Base-by-base conservation (phyloP, 2,797 vertebrate genomes). In the Microctenopoma lineatum region DNA sequence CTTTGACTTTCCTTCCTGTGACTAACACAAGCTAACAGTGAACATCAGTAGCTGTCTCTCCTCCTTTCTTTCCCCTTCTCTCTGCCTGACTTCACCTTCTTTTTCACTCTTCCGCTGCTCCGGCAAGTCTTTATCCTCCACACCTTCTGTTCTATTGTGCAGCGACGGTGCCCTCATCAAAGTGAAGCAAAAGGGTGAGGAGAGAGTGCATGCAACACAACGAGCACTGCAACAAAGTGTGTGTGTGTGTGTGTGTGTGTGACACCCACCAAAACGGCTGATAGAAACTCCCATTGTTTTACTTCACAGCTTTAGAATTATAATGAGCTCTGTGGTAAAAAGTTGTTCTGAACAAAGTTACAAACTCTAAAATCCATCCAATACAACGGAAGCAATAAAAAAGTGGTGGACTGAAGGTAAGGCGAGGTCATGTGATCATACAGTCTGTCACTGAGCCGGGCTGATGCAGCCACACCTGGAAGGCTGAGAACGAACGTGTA, bases 71-170 rank as follows among this genome's bases (percentile, higher is more conserved):
- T 39, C n/a, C 10, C 60, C 42, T 29, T 59, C 34, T 64, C 61
- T 51, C 21, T 15, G 25, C 42, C 73, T 83, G 59, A 25, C 42
- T 68, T 68, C 51, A 69, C 46, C 38, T 60, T 63, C 45, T 50
- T 68, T 79, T 62, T 61, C 34, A 62, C 60, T 54, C 41, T 53
- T 32, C 65, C 72, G 41, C 44, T 29, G 25, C 47, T 70, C 36
- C 72, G 76, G 68, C 74, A 73, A 84, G 80, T 73, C 85, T 76
- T 88, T 85, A 88, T 90, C 84, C 86, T 84, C 67, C 46, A 51
- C 64, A 45, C 83, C 76, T 83, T 80, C 82, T 83, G 84, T 76
- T 88, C 80, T 47, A 84, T 91, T 92, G 89, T 89, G 80, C 66
- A 46, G 61, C 34, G 54, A 74, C 58, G 54, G 65, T 80, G 70